These are phyloP conservation scores for Plagiodera versicolora DNA, from an alignment of 2,888 invertebrate species.

Conservation along the genomic window DNA sequence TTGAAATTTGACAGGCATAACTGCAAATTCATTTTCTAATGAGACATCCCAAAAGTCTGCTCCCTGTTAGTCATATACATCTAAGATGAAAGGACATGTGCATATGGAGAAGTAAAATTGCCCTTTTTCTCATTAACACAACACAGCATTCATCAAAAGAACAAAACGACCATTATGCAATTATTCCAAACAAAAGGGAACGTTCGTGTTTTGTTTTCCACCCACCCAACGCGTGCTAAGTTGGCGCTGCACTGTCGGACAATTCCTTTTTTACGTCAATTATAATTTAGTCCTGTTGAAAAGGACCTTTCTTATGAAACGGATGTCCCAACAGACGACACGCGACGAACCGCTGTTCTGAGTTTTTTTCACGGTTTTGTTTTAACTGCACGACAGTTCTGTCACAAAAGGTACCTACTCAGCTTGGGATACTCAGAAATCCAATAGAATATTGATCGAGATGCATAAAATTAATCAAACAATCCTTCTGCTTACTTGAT, in stretches of 20 bases:
- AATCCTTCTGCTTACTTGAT: too few relatives aligned
- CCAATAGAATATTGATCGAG: not conserved
- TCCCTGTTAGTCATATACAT: not conserved
- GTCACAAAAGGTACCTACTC: not conserved
- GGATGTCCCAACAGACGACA: slow-evolving; percentile 36
- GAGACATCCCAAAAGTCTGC: too few relatives aligned
- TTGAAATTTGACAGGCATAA: too few relatives aligned
- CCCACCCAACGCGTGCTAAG: slow-evolving; percentile 42
- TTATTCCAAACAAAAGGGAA: slow-evolving; percentile 34
- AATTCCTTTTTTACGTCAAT: slow-evolving; percentile 39
- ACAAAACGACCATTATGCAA: slow-evolving; percentile 45
- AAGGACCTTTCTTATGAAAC: slow-evolving; percentile 28
- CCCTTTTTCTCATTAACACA: slow-evolving; percentile 1
- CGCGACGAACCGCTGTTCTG: slow-evolving; percentile 32
- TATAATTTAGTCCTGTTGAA: slow-evolving; percentile 31
- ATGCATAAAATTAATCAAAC: not conserved
- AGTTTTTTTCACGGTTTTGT: slow-evolving; percentile 5
- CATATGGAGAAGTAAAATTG: not conserved
- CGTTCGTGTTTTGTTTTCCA: slow-evolving; percentile 37
- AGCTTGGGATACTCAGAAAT: slow-evolving; percentile 4
- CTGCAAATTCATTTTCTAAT: too few relatives aligned
- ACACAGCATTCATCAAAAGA: slow-evolving; percentile 27
- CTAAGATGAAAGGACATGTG: not conserved
- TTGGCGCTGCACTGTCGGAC: slow-evolving; percentile 37
- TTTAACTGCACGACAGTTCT: not conserved